Conservation (phyloP, 2,113 vertebrate genomes). For the Oxyura jamaicensis region DNA sequence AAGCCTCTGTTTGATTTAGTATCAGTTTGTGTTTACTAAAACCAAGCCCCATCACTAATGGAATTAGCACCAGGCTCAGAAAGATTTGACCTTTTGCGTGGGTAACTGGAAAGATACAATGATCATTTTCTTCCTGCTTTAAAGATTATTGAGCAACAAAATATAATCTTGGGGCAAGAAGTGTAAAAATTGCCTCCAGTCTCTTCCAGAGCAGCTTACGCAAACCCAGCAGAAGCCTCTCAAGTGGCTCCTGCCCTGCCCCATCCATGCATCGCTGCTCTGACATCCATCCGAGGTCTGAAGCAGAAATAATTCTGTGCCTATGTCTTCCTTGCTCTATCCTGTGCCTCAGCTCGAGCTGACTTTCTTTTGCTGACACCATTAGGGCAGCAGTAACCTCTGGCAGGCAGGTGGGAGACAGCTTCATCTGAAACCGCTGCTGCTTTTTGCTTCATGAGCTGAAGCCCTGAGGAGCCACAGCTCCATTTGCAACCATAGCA, state of each 20-base stretch:
- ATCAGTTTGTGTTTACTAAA: background rate
- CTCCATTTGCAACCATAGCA: slow-evolving; percentile 47
- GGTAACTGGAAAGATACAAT: accelerated
- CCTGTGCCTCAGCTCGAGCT: background rate
- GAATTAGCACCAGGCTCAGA: background rate
- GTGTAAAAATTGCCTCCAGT: background rate
- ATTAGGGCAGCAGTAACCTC: slow-evolving; percentile 37
- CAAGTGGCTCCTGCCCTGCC: background rate
- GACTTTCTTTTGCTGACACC: slow-evolving; percentile 7
- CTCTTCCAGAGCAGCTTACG: background rate
- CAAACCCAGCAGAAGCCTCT: background rate
- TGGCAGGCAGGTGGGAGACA: slow-evolving; percentile 59
- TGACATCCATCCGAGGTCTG: background rate
- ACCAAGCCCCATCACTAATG: background rate
- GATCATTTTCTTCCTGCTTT: background rate
- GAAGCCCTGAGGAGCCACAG: slow-evolving; percentile 46
- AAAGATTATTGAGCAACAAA: background rate
- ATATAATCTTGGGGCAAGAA: background rate
- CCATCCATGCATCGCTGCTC: background rate
- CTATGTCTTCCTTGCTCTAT: background rate
- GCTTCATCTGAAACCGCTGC: slow-evolving; percentile 5
- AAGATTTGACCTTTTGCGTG: background rate
- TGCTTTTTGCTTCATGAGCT: background rate
- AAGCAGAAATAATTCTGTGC: background rate
- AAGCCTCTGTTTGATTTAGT: background rate